Evolutionary conservation across 2,113 vertebrate genomes (phyloP).

Genomic region (Nymphicus hollandicus): DNA sequence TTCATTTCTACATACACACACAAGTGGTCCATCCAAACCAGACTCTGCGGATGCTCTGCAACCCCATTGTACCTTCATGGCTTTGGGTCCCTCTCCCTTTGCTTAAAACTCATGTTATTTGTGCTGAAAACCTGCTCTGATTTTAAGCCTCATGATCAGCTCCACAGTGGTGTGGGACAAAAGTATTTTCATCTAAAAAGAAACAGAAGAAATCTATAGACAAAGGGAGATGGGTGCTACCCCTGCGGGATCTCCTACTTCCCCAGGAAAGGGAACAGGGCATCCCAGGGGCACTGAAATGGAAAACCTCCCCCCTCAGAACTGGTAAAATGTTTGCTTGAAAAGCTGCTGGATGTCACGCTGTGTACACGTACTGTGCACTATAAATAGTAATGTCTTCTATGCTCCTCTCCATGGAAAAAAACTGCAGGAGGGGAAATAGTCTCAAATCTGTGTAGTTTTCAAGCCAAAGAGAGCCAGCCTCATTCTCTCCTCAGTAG

Average conservation of each 20-base stretch:
- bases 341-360: background rate
- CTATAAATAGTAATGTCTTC: conserved; percentile 70
- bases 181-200: background rate
- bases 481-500: conserved; percentile 22
- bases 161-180: fast-evolving
- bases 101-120: background rate
- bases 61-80: background rate
- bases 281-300: background rate
- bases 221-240: background rate
- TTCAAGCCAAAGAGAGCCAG: conserved; percentile 35
- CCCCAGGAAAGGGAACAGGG: background rate
- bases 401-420: conserved; percentile 17
- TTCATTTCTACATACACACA: fast-evolving
- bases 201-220: background rate
- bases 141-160: background rate
- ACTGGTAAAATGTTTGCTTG: conserved; percentile 14
- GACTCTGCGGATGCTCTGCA: background rate
- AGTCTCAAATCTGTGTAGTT: conserved; percentile 58
- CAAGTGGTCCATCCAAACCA: background rate
- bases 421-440: conserved; percentile 61
- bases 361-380: conserved; percentile 46
- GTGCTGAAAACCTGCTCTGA: background rate
- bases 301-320: background rate
- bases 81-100: background rate
- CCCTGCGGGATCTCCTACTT: background rate